phyloP scores from a whole-genome alignment of 2,113 vertebrate genomes.

The Halcyon senegalensis region DNA sequence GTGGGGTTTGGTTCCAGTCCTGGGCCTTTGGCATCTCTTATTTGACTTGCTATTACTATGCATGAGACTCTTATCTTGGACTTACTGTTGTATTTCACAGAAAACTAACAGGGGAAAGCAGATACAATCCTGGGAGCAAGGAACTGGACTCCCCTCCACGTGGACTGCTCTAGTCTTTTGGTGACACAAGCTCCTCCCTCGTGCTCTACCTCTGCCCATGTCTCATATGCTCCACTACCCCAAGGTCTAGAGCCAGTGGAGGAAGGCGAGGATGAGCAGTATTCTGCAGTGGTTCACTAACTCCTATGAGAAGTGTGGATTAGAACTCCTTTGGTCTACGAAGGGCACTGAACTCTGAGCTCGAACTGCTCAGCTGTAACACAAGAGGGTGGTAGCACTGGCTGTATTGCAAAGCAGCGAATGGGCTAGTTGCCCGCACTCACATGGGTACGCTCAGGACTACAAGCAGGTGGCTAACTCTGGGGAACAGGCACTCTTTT shows the following conservation, averaged over 20 bases:
- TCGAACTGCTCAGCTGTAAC: not conserved
- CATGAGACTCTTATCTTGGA: not conserved
- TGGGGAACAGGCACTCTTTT: not conserved
- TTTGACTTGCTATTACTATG: not conserved
- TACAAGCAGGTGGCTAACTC: not conserved
- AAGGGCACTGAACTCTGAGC: not conserved
- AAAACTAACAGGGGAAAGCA: not conserved
- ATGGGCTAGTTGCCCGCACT: not conserved
- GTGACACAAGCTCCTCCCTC: not conserved
- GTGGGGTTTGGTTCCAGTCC: not conserved
- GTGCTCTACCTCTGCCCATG: not conserved
- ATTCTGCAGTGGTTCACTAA: not conserved
- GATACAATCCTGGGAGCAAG: not conserved
- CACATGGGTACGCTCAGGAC: rapidly evolving
- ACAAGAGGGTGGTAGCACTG: not conserved
- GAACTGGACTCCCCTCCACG: not conserved
- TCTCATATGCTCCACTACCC: not conserved
- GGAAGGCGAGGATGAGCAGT: not conserved
- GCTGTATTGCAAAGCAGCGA: not conserved
- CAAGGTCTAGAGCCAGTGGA: not conserved
- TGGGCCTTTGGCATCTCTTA: not conserved
- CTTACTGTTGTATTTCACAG: not conserved
- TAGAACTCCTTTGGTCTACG: not conserved
- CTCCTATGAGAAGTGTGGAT: not conserved
- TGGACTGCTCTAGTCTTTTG: not conserved